Conservation (phyloP, 2,113 vertebrate species). For the Argyrosomus japonicus region DNA sequence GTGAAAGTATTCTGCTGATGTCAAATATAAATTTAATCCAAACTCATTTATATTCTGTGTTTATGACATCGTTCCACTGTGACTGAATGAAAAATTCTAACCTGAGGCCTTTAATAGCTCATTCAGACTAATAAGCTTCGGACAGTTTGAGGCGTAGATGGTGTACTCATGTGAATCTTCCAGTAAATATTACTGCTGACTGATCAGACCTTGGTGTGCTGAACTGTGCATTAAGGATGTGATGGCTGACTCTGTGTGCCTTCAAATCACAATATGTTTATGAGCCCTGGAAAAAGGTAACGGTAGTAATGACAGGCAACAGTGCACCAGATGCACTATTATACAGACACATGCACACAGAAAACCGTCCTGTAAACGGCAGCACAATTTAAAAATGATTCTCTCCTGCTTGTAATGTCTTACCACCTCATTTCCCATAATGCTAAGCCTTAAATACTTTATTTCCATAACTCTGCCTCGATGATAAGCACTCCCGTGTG, state of each 20-base stretch:
- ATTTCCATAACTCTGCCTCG: slow-evolving; percentile 22
- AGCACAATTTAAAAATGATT: slow-evolving; percentile 14
- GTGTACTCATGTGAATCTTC: not conserved
- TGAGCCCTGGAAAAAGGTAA: not conserved
- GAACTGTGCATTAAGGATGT: not conserved
- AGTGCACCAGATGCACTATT: slow-evolving; percentile 9
- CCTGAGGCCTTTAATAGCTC: not conserved
- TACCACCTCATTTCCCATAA: slow-evolving; percentile 4
- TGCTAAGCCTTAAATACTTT: slow-evolving; percentile 18
- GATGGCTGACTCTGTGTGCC: not conserved
- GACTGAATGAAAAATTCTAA: slow-evolving; percentile 13
- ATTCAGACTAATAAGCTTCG: not conserved
- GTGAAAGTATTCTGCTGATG: not conserved
- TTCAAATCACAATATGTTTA: slow-evolving; percentile 6
- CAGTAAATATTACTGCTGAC: slow-evolving; percentile 7
- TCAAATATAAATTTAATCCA: not conserved
- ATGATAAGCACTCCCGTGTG: not conserved
- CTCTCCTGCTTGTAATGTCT: slow-evolving; percentile 6
- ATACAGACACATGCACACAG: not conserved
- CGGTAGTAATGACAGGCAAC: slow-evolving; percentile 6
- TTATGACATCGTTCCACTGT: not conserved
- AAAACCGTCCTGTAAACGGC: slow-evolving; percentile 5
- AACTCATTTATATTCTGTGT: not conserved
- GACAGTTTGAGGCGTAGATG: not conserved
- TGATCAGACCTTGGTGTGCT: not conserved